Base-by-base conservation (phyloP, 1,140 invertebrate genomes). In the Mamestra configurata region DNA sequence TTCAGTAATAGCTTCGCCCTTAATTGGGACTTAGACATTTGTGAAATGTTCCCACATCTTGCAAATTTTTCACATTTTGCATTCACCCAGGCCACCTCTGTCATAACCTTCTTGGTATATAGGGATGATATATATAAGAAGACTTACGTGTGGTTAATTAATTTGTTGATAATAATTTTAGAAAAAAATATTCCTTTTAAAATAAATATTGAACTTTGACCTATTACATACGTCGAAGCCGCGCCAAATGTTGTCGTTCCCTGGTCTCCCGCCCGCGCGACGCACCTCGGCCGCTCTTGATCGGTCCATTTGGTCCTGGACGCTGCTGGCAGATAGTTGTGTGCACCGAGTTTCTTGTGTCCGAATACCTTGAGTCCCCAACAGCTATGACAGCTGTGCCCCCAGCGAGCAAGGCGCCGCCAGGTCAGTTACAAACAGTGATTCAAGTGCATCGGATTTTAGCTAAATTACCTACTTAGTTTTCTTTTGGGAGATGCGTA, bases 241-340 rank as follows among this genome's bases (percentile, higher is more conserved):
- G 40, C 20, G 40, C 66, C 61, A 18, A 27, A 46, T 22, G 66
- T 46, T 70, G 22, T 20, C 20, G 20, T 27, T 46, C 40, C 40
- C 66, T 24, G 40, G 66, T n/a, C 8, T 11, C 3, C 3, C 66
- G 66, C 20, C 40, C 24, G 66, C 20, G 66, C 66, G 66, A 11
- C 43, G 11, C 37, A 24, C 22, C 66, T 27, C 22, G 20, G 13
- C 2, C 15, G 18, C n/a, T 49, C 40, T 27, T 27, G 40, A 7
- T 70, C 66, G 66, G 66, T 46, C 40, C 66, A 70, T 49, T 70
- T 70, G 22, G 1, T 46, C 37, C 66, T 24, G 40, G 22, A 27
- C 40, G 66, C 66, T 46, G 40, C 10, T 15, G 7, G 5, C 20
- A 37, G 5, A 20, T 20, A n/a, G 40, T 70, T 4, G 27, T 70